Evolutionary conservation across 2,113 vertebrate genomes (phyloP).

Genomic region (Rousettus leschenaultii): DNA sequence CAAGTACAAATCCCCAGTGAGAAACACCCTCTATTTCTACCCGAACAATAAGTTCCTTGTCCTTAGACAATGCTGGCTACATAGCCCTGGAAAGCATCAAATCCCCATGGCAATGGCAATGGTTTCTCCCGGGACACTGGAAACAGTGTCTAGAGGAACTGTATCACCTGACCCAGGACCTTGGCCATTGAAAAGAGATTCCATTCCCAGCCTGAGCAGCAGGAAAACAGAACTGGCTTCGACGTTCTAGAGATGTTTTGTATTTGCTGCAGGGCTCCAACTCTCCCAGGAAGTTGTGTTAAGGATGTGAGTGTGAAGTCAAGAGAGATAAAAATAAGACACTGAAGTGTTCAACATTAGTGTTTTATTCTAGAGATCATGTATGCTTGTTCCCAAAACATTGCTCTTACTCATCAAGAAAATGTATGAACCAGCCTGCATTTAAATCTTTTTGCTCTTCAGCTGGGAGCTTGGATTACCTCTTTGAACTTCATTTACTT

Average conservation of each 20-base stretch:
- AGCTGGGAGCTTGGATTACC: background rate
- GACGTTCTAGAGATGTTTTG: background rate
- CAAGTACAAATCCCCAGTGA: slow-evolving; percentile 34
- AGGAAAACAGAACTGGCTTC: background rate
- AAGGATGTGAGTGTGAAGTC: background rate
- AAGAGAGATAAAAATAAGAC: background rate
- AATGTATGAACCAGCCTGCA: background rate
- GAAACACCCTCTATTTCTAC: slow-evolving; percentile 60
- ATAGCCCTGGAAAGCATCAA: background rate
- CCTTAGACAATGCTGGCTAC: slow-evolving; percentile 54
- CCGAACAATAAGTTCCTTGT: slow-evolving; percentile 61
- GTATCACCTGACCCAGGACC: background rate
- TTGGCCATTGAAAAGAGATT: background rate
- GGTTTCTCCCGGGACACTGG: background rate
- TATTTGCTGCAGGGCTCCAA: background rate
- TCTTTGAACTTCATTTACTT: slow-evolving; percentile 1
- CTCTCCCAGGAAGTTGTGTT: background rate
- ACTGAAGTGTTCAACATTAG: background rate
- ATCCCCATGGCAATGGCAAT: slow-evolving; percentile 44
- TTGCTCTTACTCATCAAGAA: background rate
- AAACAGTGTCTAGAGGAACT: background rate
- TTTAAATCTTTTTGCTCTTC: background rate
- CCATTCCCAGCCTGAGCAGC: background rate
- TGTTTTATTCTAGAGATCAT: background rate
- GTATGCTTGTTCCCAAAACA: background rate